Conservation (phyloP, 2,797 vertebrate genomes). For the Trichosurus vulpecula region DNA sequence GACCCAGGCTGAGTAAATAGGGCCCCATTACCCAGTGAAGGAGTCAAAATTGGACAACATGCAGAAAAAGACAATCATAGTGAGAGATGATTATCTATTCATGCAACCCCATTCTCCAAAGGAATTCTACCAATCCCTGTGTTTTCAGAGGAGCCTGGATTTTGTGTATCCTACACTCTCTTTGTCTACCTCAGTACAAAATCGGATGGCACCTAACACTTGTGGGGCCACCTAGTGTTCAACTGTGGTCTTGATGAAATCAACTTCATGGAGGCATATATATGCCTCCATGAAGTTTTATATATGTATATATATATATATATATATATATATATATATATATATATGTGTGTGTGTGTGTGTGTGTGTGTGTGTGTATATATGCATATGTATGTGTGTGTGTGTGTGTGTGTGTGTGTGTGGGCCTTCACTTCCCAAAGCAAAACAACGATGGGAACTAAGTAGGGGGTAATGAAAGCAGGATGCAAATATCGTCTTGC, state of each 20-base stretch:
- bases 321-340: too few species aligned
- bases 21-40: neutral
- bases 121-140: neutral
- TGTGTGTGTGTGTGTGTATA: too few species aligned
- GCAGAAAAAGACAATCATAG: neutral
- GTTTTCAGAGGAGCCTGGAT: neutral
- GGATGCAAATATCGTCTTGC: neutral
- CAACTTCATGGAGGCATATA: neutral
- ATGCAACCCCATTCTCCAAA: neutral
- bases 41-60: neutral
- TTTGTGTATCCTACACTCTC: neutral
- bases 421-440: neutral
- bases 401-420: too few species aligned
- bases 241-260: neutral
- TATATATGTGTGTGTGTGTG: too few species aligned
- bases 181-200: neutral
- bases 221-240: neutral
- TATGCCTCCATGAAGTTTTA: too few species aligned
- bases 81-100: neutral
- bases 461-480: neutral
- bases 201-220: neutral
- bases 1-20: accelerated
- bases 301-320: too few species aligned
- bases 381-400: too few species aligned
- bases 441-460: neutral